A percentile compares a stretch with the other conserved stretches of the same genome.
Evolutionary conservation across 2,797 vertebrate species (phyloP).

Genomic region (Sternotherus odoratus): DNA sequence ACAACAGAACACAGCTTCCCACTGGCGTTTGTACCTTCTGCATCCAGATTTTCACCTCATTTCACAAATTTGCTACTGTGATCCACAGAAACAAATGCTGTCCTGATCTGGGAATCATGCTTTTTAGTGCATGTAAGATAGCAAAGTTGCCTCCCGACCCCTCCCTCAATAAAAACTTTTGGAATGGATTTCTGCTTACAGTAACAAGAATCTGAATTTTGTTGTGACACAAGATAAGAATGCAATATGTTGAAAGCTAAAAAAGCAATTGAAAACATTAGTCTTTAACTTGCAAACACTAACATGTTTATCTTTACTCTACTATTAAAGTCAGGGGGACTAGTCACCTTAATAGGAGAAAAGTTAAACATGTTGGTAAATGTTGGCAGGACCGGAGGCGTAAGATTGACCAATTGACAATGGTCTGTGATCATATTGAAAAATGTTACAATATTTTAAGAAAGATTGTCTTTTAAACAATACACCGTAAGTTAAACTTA

Average conservation of each 20-base stretch:
- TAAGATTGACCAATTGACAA: neutral
- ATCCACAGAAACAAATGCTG: neutral
- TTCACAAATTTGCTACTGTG: neutral
- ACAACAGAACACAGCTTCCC: neutral
- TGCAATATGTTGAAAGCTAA: neutral
- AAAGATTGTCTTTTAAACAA: neutral
- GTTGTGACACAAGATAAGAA: neutral
- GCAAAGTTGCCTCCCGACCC: neutral
- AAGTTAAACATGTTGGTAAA: neutral
- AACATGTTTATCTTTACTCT: neutral
- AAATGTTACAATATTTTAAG: neutral
- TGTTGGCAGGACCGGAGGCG: neutral
- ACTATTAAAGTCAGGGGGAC: neutral
- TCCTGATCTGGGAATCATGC: neutral
- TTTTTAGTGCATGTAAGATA: neutral
- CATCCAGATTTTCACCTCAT: neutral
- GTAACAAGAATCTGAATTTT: neutral
- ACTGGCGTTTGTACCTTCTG: fast-evolving
- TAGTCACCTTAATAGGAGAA: neutral
- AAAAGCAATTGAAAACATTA: neutral
- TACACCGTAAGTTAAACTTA: too few relatives aligned
- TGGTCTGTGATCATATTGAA: neutral
- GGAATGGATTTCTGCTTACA: neutral
- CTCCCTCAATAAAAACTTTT: neutral
- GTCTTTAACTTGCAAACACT: neutral